Conservation (phyloP, 2,888 invertebrate genomes). For the Parnassius apollo region DNA sequence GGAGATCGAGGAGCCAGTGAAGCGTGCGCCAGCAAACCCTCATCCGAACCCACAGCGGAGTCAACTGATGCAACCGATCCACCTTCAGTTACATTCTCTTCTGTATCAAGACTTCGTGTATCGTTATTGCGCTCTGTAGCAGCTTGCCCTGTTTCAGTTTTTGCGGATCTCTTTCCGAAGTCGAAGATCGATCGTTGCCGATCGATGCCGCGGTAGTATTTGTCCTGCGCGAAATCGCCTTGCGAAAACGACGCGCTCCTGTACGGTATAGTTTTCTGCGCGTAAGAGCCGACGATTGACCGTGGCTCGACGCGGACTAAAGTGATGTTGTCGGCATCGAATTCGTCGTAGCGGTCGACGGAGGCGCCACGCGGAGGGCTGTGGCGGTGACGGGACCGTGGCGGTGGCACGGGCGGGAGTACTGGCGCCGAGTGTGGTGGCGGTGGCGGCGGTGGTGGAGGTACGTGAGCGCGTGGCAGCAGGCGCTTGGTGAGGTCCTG, state of each 20-base stretch:
- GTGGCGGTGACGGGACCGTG: slow-evolving; percentile 74
- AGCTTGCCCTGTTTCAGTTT: slow-evolving; percentile 43
- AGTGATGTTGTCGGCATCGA: slow-evolving; percentile 73
- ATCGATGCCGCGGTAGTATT: slow-evolving; percentile 61
- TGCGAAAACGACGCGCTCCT: slow-evolving; percentile 94
- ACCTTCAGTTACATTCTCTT: slow-evolving; percentile 64
- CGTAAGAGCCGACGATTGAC: slow-evolving; percentile 82
- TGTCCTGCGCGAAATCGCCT: slow-evolving; percentile 87
- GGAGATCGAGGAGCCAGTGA: slow-evolving; percentile 67
- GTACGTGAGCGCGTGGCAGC: slow-evolving; percentile 77
- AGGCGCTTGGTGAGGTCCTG: slow-evolving; percentile 91
- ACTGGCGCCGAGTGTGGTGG: slow-evolving; percentile 78
- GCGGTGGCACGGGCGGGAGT: slow-evolving; percentile 79
- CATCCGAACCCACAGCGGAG: slow-evolving; percentile 83
- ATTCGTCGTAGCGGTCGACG: slow-evolving; percentile 70
- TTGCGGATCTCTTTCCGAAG: slow-evolving; percentile 59
- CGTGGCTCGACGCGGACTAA: slow-evolving; percentile 82
- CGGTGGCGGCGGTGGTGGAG: slow-evolving; percentile 63
- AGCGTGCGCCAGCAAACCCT: slow-evolving; percentile 72
- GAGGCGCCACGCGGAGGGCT: slow-evolving; percentile 74
- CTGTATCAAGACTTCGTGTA: slow-evolving; percentile 54
- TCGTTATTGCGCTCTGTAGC: slow-evolving; percentile 39
- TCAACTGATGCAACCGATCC: slow-evolving; percentile 82
- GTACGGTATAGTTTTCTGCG: slow-evolving; percentile 86
- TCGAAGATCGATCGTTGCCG: slow-evolving; percentile 68